These are phyloP conservation scores for Megaceryle torquata DNA, from an alignment of 2,113 vertebrate genomes.

Conservation along the genomic window DNA sequence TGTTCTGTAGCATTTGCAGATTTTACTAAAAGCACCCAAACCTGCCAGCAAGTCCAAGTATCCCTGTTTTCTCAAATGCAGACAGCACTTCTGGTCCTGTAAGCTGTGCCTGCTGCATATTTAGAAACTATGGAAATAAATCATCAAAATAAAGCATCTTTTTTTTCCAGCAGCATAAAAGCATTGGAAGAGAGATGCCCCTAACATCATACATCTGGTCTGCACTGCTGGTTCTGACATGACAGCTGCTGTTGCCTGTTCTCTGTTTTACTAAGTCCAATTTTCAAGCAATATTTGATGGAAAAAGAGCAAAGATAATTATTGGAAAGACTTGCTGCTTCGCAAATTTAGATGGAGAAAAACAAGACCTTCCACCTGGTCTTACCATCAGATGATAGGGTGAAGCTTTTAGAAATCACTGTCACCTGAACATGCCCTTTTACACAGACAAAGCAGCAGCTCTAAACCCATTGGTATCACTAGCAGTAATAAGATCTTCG, in stretches of 20 bases:
- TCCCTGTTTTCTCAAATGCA: neutral
- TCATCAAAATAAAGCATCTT: neutral
- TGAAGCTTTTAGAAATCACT: neutral
- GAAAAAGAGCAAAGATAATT: neutral
- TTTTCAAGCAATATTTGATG: neutral
- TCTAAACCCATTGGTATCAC: neutral
- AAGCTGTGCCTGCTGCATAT: neutral
- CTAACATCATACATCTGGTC: neutral
- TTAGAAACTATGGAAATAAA: neutral
- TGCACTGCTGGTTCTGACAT: neutral
- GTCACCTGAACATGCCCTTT: neutral
- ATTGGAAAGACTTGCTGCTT: neutral
- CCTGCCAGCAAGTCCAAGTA: neutral
- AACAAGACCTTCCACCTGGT: slow-evolving; percentile 2
- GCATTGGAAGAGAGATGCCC: neutral
- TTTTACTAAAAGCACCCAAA: neutral
- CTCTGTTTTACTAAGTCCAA: neutral
- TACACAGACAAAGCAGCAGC: neutral
- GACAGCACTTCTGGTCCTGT: neutral
- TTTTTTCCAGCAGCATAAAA: neutral
- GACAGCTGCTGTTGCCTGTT: neutral
- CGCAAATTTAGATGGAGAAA: neutral
- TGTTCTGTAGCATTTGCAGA: neutral
- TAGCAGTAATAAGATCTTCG: neutral
- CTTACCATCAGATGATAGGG: neutral